Evolutionary conservation across 2,797 vertebrate species (phyloP).

Genomic region (Typhlichthys eigenmanni): DNA sequence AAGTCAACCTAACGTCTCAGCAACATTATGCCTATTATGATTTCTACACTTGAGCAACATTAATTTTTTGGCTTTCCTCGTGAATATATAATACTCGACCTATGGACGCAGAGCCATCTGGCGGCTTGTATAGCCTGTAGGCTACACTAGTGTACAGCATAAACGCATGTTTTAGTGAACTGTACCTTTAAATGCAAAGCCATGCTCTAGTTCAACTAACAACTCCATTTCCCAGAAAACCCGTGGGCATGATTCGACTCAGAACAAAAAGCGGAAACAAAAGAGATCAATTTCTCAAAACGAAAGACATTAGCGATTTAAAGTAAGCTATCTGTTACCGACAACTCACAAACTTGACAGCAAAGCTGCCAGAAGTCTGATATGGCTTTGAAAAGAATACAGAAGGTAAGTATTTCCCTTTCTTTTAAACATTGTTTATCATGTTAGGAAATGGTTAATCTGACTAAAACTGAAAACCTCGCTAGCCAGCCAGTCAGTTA

Average conservation of each 20-base stretch:
- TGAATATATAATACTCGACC: neutral
- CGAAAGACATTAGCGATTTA: slow-evolving; percentile 47
- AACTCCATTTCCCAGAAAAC: slow-evolving; percentile 64
- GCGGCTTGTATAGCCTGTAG: neutral
- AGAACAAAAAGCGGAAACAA: slow-evolving; percentile 70
- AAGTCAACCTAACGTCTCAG: too few relatives aligned
- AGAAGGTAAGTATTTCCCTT: slow-evolving; percentile 63
- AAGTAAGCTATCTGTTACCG: slow-evolving; percentile 45
- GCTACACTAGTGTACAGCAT: too few relatives aligned
- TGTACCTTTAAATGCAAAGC: slow-evolving; percentile 45
- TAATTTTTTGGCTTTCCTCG: neutral
- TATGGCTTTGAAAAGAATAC: slow-evolving; percentile 80
- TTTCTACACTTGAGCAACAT: neutral
- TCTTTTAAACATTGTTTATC: slow-evolving; percentile 11
- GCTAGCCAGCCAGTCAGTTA: neutral
- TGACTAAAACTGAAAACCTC: slow-evolving; percentile 35
- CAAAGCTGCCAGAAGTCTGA: slow-evolving; percentile 15
- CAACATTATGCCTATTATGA: neutral
- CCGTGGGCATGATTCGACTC: slow-evolving; percentile 33
- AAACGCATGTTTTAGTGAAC: neutral
- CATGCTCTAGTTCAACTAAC: neutral
- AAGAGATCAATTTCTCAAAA: slow-evolving; percentile 66
- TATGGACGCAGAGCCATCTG: slow-evolving; percentile 17
- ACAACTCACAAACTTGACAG: slow-evolving; percentile 41
- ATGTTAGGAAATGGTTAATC: slow-evolving; percentile 22